Conservation (phyloP, 1,140 invertebrate species). For the Bombus consobrinus region DNA sequence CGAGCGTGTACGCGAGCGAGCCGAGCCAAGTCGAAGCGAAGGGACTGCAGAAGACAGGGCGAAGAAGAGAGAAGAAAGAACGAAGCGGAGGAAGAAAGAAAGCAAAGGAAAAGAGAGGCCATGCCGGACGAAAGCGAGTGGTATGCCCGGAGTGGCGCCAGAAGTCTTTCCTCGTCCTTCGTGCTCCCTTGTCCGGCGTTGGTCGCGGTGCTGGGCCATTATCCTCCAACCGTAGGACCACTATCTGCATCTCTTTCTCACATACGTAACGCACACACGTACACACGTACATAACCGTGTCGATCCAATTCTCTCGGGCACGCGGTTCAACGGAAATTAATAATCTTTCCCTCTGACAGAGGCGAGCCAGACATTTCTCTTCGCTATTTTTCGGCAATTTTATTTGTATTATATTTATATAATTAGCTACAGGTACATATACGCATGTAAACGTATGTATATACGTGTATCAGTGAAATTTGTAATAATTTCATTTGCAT, state of each 20-base stretch:
- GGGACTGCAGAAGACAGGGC: neutral
- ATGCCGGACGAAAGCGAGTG: conserved; percentile 59
- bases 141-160: conserved; percentile 79
- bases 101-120: conserved; percentile 26
- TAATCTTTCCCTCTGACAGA: conserved; percentile 66
- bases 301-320: conserved; percentile 74
- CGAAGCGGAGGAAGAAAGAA: neutral
- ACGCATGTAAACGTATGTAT: too few species aligned
- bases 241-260: conserved; percentile 57
- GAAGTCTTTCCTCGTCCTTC: conserved; percentile 72
- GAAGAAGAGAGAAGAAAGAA: conserved; percentile 5
- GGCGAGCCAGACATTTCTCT: conserved; percentile 34
- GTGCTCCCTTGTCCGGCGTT: conserved; percentile 19
- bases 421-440: too few species aligned
- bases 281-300: conserved; percentile 31
- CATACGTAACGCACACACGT: conserved; percentile 22
- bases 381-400: neutral
- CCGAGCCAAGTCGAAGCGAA: conserved; percentile 12
- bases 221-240: conserved; percentile 52
- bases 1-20: conserved; percentile 25
- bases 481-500: too few species aligned
- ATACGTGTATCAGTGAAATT: too few species aligned
- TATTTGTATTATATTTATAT: too few species aligned
- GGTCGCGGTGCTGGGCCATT: conserved; percentile 47
- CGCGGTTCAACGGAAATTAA: conserved; percentile 76